Percentiles rank a stretch among this genome's conserved stretches.
Evolutionary conservation across 1,140 invertebrate species (phyloP).

Genomic region (Tigriopus japonicus): DNA sequence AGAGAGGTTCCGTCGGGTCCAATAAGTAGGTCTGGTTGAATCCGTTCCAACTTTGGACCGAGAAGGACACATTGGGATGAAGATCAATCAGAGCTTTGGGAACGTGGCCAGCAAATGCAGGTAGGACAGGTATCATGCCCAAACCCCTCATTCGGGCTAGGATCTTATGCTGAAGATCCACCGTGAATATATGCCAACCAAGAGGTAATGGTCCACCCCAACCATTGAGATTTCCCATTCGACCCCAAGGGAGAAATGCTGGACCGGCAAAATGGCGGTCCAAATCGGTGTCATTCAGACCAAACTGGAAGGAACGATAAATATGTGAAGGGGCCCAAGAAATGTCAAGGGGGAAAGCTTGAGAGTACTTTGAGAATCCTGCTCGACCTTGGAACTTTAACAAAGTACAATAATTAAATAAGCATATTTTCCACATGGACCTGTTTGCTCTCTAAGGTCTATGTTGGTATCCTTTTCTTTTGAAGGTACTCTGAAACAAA

Average conservation of each 20-base stretch:
- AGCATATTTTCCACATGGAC: too few species aligned
- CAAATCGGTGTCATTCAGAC: background rate
- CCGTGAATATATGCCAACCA: slow-evolving; percentile 45
- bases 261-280: slow-evolving; percentile 60
- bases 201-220: slow-evolving; percentile 61
- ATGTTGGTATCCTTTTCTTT: too few species aligned
- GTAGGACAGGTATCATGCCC: slow-evolving; percentile 68
- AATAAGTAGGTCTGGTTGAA: slow-evolving; percentile 31
- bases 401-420: too few species aligned
- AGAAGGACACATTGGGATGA: slow-evolving; percentile 2
- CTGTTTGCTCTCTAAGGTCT: too few species aligned
- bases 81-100: slow-evolving; percentile 41
- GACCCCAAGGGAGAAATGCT: slow-evolving; percentile 78
- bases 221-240: slow-evolving; percentile 83
- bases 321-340: too few species aligned
- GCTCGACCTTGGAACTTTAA: too few species aligned
- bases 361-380: too few species aligned
- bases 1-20: slow-evolving; percentile 55
- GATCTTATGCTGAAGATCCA: slow-evolving; percentile 51
- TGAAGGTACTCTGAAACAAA: too few species aligned
- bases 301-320: background rate
- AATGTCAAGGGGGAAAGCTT: too few species aligned
- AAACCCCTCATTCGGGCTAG: slow-evolving; percentile 51
- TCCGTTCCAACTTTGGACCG: slow-evolving; percentile 11
- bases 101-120: slow-evolving; percentile 77